A percentile compares a stretch with the other conserved stretches of the same genome.
Evolutionary conservation across 1,140 invertebrate genomes (phyloP).

Genomic region (Chrysopa pallens): DNA sequence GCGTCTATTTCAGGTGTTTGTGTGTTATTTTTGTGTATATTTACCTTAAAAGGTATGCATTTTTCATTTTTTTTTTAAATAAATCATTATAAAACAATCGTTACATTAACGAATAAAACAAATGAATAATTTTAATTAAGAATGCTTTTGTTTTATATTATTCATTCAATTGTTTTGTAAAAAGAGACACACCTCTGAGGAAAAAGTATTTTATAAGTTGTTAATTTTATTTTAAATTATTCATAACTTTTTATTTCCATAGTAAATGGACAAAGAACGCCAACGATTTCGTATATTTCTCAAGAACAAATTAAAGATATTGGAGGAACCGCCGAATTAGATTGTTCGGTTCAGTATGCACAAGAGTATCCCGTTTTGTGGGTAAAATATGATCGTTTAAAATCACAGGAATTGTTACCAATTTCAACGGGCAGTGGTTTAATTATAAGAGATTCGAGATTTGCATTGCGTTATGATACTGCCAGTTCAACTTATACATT

Average conservation of each 20-base stretch:
- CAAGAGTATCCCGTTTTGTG: slow-evolving; percentile 64
- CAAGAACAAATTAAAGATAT: slow-evolving; percentile 76
- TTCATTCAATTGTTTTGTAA: neutral
- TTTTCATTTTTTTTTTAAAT: neutral
- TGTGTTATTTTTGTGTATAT: neutral
- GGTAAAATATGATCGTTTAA: slow-evolving; percentile 16
- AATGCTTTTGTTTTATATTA: neutral
- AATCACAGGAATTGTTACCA: slow-evolving; percentile 30
- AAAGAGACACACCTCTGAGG: no score
- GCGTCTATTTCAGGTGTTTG: neutral
- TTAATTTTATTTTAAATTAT: neutral
- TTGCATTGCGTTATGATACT: slow-evolving; percentile 53
- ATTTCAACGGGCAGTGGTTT: slow-evolving; percentile 57
- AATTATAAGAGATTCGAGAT: slow-evolving; percentile 65
- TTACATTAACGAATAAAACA: no score
- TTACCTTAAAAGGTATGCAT: neutral
- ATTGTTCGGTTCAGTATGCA: slow-evolving; percentile 70
- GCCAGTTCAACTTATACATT: slow-evolving; percentile 62
- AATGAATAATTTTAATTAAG: no score
- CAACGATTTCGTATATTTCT: slow-evolving; percentile 71
- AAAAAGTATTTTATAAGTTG: no score
- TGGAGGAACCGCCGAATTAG: slow-evolving; percentile 61
- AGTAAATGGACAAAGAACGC: slow-evolving; percentile 41
- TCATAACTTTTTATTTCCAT: neutral
- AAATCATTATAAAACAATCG: neutral